Conservation (phyloP, 2,888 invertebrate genomes). For the Oscheius onirici region DNA sequence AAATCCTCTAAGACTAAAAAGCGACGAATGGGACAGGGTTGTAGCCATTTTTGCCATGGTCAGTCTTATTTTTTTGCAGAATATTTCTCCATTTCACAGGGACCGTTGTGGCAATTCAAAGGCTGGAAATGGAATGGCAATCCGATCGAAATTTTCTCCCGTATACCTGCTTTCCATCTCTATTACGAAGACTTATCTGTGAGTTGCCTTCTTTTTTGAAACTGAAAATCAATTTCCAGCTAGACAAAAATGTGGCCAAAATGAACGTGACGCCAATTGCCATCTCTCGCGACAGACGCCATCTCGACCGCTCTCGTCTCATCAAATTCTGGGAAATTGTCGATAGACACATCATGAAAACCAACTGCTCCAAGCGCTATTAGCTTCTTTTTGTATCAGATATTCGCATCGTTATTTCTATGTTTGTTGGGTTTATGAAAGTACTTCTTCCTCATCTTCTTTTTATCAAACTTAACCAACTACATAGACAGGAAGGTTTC, state of each 20-base stretch:
- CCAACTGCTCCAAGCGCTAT: too few relatives aligned
- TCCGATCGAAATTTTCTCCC: slow-evolving; percentile 96
- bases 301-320: slow-evolving; percentile 93
- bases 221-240: slow-evolving; percentile 33
- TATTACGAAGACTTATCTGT: slow-evolving; percentile 92
- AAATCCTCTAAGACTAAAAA: too few relatives aligned
- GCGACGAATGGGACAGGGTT: too few relatives aligned
- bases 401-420: too few relatives aligned
- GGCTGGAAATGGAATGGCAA: slow-evolving; percentile 95
- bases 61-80: too few relatives aligned
- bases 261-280: slow-evolving; percentile 95
- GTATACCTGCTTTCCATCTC: slow-evolving; percentile 94
- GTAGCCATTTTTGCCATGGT: too few relatives aligned
- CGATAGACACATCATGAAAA: slow-evolving; percentile 88
- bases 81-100: slow-evolving; percentile 77
- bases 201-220: background rate
- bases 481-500: too few relatives aligned
- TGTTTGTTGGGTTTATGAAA: too few relatives aligned
- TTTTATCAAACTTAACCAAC: too few relatives aligned
- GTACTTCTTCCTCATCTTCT: too few relatives aligned
- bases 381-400: too few relatives aligned
- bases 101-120: slow-evolving; percentile 99
- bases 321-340: slow-evolving; percentile 97
- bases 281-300: slow-evolving; percentile 89
- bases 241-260: slow-evolving; percentile 92